Conservation (phyloP, 2,113 vertebrate genomes). For the Rhipidura dahli region DNA sequence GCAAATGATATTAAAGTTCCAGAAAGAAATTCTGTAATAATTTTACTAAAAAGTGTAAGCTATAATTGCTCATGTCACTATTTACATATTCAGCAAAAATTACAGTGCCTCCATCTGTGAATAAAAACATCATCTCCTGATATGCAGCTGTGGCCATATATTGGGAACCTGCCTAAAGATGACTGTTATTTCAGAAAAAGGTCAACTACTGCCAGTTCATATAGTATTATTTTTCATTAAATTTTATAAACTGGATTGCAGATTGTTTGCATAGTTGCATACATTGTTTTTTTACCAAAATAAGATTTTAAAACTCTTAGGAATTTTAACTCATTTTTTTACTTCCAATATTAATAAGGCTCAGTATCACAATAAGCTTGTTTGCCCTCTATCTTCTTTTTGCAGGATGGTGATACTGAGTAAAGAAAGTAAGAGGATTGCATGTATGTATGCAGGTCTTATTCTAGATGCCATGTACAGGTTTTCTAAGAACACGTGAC, state of each 20-base stretch:
- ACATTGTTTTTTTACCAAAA: neutral
- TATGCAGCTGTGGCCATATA: neutral
- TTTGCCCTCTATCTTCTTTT: neutral
- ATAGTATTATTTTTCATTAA: neutral
- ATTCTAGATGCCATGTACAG: neutral
- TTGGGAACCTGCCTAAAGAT: neutral
- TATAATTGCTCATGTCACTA: neutral
- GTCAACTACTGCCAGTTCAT: neutral
- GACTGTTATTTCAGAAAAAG: neutral
- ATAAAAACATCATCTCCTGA: neutral
- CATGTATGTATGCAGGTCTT: neutral
- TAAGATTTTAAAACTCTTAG: neutral
- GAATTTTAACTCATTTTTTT: neutral
- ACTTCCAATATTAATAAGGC: neutral
- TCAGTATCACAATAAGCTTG: neutral
- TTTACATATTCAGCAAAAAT: neutral
- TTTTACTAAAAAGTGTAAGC: neutral
- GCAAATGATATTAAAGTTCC: neutral
- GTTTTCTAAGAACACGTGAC: neutral
- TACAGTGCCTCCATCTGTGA: neutral
- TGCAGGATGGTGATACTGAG: neutral
- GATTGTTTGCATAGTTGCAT: neutral
- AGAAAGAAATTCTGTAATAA: neutral
- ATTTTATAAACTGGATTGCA: neutral
- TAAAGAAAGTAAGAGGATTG: neutral